phyloP scores from a whole-genome alignment of 2,113 vertebrate genomes.

The Galemys pyrenaicus region DNA sequence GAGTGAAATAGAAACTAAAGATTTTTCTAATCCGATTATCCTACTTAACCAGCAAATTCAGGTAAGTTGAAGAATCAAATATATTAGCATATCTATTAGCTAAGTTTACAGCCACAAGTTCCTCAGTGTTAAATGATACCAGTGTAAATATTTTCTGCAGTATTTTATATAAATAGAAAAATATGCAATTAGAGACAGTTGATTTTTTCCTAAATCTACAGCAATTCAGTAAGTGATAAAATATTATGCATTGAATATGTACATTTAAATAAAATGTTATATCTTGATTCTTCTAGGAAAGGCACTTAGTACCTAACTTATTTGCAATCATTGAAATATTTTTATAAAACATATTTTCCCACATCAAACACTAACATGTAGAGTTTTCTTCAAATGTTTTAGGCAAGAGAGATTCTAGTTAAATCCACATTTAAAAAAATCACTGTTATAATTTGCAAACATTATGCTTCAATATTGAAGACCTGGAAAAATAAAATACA shows the following conservation, averaged over 20 bases:
- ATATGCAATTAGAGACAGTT: not conserved
- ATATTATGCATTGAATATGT: not conserved
- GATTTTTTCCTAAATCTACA: not conserved
- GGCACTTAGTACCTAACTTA: slow-evolving; percentile 3
- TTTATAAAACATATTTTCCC: not conserved
- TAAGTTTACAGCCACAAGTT: not conserved
- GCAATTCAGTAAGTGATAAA: slow-evolving; percentile 22
- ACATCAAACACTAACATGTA: not conserved
- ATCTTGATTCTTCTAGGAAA: not conserved
- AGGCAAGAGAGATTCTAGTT: not conserved
- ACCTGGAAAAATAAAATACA: too few species aligned
- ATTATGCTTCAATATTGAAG: not conserved
- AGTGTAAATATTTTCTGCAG: not conserved
- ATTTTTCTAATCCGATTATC: slow-evolving; percentile 48
- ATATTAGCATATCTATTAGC: not conserved
- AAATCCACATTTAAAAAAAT: not conserved
- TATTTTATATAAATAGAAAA: not conserved
- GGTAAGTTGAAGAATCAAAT: not conserved
- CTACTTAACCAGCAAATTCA: not conserved
- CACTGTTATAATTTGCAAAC: not conserved
- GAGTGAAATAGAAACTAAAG: slow-evolving; percentile 31
- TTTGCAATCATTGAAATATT: slow-evolving; percentile 3
- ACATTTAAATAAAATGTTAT: not conserved
- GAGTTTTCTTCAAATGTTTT: not conserved
- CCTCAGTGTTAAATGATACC: not conserved